Evolutionary conservation across 1,140 invertebrate species (phyloP).

Genomic region (Ceratitis capitata): DNA sequence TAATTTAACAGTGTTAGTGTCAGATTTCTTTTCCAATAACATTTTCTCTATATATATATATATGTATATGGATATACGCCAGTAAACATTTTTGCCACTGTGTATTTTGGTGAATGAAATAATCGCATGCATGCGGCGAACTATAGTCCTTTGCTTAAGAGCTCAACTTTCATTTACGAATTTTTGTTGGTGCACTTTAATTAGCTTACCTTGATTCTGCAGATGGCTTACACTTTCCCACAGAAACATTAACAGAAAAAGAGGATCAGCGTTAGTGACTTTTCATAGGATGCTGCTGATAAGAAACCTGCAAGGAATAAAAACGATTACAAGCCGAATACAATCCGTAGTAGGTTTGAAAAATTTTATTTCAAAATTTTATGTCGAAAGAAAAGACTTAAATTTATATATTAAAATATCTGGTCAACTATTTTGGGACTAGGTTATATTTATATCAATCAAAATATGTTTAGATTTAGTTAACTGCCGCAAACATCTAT

Average conservation of each 20-base stretch:
- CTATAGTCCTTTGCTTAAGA: background rate
- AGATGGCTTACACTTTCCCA: slow-evolving; percentile 77
- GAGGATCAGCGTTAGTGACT: slow-evolving; percentile 85
- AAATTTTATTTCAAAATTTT: background rate
- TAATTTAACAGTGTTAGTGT: no score
- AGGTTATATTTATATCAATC: no score
- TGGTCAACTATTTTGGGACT: no score
- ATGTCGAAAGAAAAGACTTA: no score
- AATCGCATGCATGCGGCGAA: no score
- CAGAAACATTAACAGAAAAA: slow-evolving; percentile 92
- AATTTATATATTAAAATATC: no score
- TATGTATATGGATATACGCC: background rate
- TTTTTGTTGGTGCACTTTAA: background rate
- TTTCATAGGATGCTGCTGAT: slow-evolving; percentile 85
- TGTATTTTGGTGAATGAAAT: no score
- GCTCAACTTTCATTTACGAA: background rate
- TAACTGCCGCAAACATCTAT: no score
- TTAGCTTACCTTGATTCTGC: slow-evolving; percentile 67
- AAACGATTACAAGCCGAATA: no score
- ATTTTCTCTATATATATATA: background rate
- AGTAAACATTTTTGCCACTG: no score
- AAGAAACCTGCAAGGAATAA: slow-evolving; percentile 77
- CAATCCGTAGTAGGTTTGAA: background rate
- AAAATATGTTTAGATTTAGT: no score
- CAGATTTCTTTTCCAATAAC: background rate